Evolutionary conservation across 2,888 invertebrate species (phyloP), one percentile per base, ranked within the genome.

Genomic region (Bellardia bayeri): DNA sequence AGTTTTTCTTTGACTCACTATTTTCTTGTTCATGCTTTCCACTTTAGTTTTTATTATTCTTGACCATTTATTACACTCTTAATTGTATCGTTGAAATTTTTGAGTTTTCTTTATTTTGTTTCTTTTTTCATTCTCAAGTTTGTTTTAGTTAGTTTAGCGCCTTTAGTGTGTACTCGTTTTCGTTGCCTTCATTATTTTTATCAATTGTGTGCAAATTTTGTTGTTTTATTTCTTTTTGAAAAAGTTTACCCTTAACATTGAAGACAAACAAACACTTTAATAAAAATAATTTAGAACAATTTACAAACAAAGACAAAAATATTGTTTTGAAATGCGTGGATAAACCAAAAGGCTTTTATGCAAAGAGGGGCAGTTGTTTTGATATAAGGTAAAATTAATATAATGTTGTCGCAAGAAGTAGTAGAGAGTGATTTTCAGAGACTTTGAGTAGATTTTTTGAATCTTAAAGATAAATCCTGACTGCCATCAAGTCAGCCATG

Each of bases 181-280:
- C 5, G 13, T 6, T 30, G 23, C 40, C 63, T 76, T 81, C n/a
- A 61, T 33, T 71, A 69, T 49, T 75, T 76, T 69, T 66, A 68
- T 58, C 81, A 82, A 61, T 51, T 80, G 74, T 66, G 30, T 76
- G 61, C 14, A 33, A 30, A 30, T 56, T 56, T 81, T 63, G 23
- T 54, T 80, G 45, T 49, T 75, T 30, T 76, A 64, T 56, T 72
- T 74, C 16, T 56, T 66, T 78, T 40, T 51, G 16, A 61, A 79
- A 71, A 64, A 66, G 7, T 80, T 76, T 78, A 81, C 40, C 81
- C 84, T 87, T 84, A 87, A 87, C 84, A 84, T 87, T 87, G 84
- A 84, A 74, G 72, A 37, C 49, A 56, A 37, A 9, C 56, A 72
- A 37, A 9, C 56, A 72, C 5, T 81, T 56, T 4, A 66, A 54